Base-by-base conservation (phyloP, 1,140 invertebrate species). In the Atta colombica region DNA sequence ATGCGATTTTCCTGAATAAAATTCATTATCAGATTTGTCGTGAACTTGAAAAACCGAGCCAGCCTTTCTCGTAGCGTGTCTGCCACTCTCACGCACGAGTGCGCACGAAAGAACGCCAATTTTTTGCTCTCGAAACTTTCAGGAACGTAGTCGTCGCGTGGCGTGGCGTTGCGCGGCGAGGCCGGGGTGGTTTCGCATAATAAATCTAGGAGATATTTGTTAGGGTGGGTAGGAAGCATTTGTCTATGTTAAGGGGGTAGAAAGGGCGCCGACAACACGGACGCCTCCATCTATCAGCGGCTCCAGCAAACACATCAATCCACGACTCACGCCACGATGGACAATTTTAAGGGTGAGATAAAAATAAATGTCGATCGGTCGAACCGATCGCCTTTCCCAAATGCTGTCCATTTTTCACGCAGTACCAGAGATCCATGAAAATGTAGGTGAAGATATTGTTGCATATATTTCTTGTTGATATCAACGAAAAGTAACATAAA, bases 171-270 rank as follows among this genome's bases (percentile, higher is more conserved):
- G 65, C 21, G 39, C 72, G 80, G 31, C 63, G 66, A 69, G 69
- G 74, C 58, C 77, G 92, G 90, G 85, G 89, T 89, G 88, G 89
- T 94, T 92, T 93, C 91, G 91, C 92, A 94, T 95, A 94, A 95
- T 95, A 94, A 95, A 95, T 95, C 94, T 94, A 90, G 58, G 90
- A 93, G 92, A 91, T 92, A 92, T 95, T 94, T 91, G 92, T 93
- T 88, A 87, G 86, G 91, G 88, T 88, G 89, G 89, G 88, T 90
- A 92, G 91, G 92, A 93, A 92, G 91, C 93, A 95, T 95, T 94
- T 94, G 91, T 95, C 92, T 94, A 87, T 88, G 90, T 93, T 94
- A 92, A 91, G 90, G 88, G 91, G 90, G 87, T 91, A 90, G 87
- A 85, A 92, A 92, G 91, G 89, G 93, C 92, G 92, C 91, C 90